Conservation (phyloP, 1,140 invertebrate species). For the Drosophila melanogaster region DNA sequence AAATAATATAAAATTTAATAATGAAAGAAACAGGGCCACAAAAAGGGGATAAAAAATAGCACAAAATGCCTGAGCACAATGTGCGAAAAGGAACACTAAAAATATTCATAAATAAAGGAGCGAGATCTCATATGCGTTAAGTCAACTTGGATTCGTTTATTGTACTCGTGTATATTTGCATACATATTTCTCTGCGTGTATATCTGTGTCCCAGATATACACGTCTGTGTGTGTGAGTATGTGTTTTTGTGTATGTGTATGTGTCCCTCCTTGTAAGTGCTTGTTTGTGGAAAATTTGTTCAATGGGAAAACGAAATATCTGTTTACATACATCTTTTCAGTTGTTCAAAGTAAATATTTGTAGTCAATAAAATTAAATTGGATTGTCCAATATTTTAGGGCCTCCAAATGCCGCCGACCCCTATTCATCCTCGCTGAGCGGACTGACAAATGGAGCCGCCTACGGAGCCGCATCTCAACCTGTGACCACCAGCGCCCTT, state of each 20-base stretch:
- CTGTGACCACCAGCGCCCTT: conserved; percentile 65
- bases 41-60: conserved; percentile 24
- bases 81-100: conserved; percentile 28
- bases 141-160: conserved; percentile 61
- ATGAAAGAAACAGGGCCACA: conserved; percentile 47
- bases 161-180: conserved; percentile 20
- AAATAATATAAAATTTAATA: conserved; percentile 70
- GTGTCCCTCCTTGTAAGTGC: conserved; percentile 25
- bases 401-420: conserved; percentile 65
- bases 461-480: conserved; percentile 59
- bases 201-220: conserved; percentile 15
- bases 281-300: conserved; percentile 17
- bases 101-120: conserved; percentile 49
- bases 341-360: background rate
- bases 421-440: conserved; percentile 68
- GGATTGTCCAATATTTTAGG: conserved; percentile 51
- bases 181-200: conserved; percentile 27
- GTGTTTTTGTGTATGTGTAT: conserved; percentile 16
- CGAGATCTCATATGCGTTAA: conserved; percentile 74
- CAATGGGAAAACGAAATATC: background rate
- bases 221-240: conserved; percentile 25
- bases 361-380: conserved; percentile 1
- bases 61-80: conserved; percentile 25
- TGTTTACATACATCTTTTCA: background rate
- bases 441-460: conserved; percentile 73